Percentiles rank a stretch among this genome's conserved stretches.
phyloP scores from a whole-genome alignment of 2,113 vertebrate species.

The Romanogobio albipinnatus region DNA sequence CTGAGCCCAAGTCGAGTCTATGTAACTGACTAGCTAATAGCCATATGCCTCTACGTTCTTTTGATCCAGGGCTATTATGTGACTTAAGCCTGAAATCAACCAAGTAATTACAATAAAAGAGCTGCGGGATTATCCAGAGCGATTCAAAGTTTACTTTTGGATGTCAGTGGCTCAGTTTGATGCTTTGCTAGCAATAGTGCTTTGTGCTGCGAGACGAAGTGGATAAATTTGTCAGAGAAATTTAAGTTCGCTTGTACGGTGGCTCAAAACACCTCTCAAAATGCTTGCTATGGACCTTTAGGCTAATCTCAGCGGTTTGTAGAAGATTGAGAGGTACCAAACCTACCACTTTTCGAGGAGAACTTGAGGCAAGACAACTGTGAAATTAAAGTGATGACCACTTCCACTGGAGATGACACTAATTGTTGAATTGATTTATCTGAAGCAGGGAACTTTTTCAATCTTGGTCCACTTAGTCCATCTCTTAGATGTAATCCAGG shows the following conservation, averaged over 20 bases:
- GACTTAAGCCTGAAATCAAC: slow-evolving; percentile 12
- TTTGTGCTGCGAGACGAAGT: too few relatives aligned
- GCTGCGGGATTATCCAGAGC: too few relatives aligned
- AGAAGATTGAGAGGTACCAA: not conserved
- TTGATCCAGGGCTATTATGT: slow-evolving; percentile 16
- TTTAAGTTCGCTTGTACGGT: too few relatives aligned
- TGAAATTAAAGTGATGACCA: slow-evolving; percentile 45
- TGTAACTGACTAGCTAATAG: slow-evolving; percentile 48
- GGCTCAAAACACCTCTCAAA: too few relatives aligned
- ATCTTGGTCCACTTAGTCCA: slow-evolving; percentile 46
- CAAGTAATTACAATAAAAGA: not conserved
- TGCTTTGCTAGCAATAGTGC: too few relatives aligned
- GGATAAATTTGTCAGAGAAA: too few relatives aligned
- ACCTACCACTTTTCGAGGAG: not conserved
- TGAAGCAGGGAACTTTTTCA: slow-evolving; percentile 38
- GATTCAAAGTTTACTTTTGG: too few relatives aligned
- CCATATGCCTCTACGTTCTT: slow-evolving; percentile 31
- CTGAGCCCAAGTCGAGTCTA: slow-evolving; percentile 34
- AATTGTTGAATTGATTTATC: slow-evolving; percentile 51
- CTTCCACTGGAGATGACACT: slow-evolving; percentile 31
- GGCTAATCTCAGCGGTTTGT: not conserved
- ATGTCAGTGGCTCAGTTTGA: too few relatives aligned
- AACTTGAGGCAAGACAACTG: slow-evolving; percentile 28
- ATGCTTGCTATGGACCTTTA: too few relatives aligned
- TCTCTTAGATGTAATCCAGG: slow-evolving; percentile 30